A percentile compares a stretch with the other conserved stretches of the same genome.
Evolutionary conservation across 2,888 invertebrate species (phyloP).

Genomic region (Aspidiotus destructor): DNA sequence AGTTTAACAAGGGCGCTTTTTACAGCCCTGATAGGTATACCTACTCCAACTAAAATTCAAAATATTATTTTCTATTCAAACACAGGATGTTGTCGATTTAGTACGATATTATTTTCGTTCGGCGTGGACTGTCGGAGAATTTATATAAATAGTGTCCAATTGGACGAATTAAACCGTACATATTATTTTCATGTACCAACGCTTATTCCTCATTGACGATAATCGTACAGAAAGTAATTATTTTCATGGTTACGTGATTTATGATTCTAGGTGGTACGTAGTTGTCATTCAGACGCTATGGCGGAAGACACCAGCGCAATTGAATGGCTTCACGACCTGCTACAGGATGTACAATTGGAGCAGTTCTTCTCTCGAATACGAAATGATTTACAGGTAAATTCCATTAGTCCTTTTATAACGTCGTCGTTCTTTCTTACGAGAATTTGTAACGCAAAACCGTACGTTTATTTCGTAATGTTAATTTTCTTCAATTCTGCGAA

Average conservation of each 20-base stretch:
- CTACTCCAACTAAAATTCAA: no score
- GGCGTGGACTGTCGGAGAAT: background rate
- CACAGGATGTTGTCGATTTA: slow-evolving; percentile 1
- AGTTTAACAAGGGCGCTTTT: no score
- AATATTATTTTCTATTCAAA: no score
- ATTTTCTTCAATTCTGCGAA: no score
- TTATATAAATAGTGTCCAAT: background rate
- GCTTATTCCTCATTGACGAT: background rate
- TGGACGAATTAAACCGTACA: background rate
- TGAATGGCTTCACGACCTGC: slow-evolving; percentile 74
- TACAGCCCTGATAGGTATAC: no score
- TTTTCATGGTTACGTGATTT: background rate
- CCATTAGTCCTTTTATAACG: background rate
- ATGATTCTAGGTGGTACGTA: background rate
- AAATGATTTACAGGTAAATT: slow-evolving; percentile 74
- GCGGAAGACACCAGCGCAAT: slow-evolving; percentile 49
- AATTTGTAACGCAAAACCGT: no score
- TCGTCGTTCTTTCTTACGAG: no score
- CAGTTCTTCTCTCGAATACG: slow-evolving; percentile 82
- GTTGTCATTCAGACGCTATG: slow-evolving; percentile 16
- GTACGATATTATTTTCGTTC: background rate
- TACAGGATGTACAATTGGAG: slow-evolving; percentile 81
- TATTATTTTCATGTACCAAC: background rate
- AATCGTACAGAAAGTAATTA: background rate
- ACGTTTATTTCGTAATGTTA: no score